Evolutionary conservation across 2,113 vertebrate species (phyloP), one percentile per base, ranked within the genome.

Genomic region (Albula goreensis): DNA sequence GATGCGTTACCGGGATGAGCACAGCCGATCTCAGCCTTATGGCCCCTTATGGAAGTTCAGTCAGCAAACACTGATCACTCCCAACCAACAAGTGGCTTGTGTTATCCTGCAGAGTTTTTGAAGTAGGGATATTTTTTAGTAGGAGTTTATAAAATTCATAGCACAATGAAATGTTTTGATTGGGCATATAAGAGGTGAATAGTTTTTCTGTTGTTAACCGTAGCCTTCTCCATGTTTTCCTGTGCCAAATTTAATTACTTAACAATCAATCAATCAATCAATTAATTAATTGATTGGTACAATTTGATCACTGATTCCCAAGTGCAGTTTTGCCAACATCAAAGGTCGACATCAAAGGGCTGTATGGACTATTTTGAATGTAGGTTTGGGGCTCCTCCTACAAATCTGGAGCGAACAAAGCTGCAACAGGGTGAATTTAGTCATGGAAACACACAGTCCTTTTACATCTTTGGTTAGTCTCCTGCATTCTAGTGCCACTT

Each of bases 41-140:
- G 91, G 85, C 87, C 77, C 87, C 86, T 86, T 91, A 90, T 82
- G 91, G 91, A 92, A 90, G 87, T 92, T 95, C 92, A 94, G 89
- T 88, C 53, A 85, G 48, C 86, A 93, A 89, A 52, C 93, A 90
- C 90, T 89, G 90, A 87, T 15, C 85, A 89, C 85, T 48, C 84
- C 83, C 85, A 80, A 83, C 74, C 84, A 80, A 89, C 91, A 93
- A 90, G 93, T 91, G 93, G 91, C 83, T 41, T 89, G 81, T 89
- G 88, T 85, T 91, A 88, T 90, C 84, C 25, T 19, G 88, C 91
- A 90, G 91, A 41, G 31, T 41, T 41, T 41, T 41, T 41, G 31
- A 41, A 41, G 0, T 41, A 41, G 31, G 31, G 31, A 41, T 41
- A 41, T 41, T 41, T n/a, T n/a, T n/a, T n/a, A 94, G 93, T 90